Base-by-base conservation (phyloP, 2,888 invertebrate genomes). In the Pandemis corylana region DNA sequence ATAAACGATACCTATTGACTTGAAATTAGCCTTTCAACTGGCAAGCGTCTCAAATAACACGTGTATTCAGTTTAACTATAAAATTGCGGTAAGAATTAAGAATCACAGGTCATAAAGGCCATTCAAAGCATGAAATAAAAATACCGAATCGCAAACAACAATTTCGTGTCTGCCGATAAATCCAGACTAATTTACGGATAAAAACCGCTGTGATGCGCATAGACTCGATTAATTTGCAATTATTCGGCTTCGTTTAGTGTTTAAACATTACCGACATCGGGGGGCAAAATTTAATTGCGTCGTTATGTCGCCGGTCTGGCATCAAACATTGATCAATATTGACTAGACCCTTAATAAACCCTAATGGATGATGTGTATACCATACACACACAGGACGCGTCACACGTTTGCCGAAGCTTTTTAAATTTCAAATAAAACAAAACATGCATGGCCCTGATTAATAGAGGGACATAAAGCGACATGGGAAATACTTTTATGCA, bases 401-500 rank as follows among this genome's bases (percentile, higher is more conserved):
- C 7, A 20, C 15, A 56, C 53, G 20, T 13, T 7, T 7, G 53
- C 13, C 5, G 53, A 7, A 4, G 46, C 12, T n/a, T 46, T 46
- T 46, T 46, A 46, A 46, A 46, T 81, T 84, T 81, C 82, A 83
- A 84, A 77, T 70, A 78, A 72, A 75, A 77, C 82, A 86, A 85
- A 87, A 86, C 84, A 80, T 81, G 81, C 80, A 86, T 84, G 84
- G 84, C 85, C 83, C 88, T 90, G 92, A 93, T 93, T 93, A 93
- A 94, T 93, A 85, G 91, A 90, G 87, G 87, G 83, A 80, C 86
- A 90, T 90, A 87, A 90, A 84, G 89, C 83, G 81, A 94, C 94
- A 94, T 80, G 92, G 83, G 86, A 94, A 94, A 92, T 91, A 93
- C 93, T 93, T 94, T 93, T 92, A 89, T 87, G 90, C 86, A 85